Evolutionary conservation across 2,797 vertebrate species (phyloP).

Genomic region (Leucoraja ocellata): DNA sequence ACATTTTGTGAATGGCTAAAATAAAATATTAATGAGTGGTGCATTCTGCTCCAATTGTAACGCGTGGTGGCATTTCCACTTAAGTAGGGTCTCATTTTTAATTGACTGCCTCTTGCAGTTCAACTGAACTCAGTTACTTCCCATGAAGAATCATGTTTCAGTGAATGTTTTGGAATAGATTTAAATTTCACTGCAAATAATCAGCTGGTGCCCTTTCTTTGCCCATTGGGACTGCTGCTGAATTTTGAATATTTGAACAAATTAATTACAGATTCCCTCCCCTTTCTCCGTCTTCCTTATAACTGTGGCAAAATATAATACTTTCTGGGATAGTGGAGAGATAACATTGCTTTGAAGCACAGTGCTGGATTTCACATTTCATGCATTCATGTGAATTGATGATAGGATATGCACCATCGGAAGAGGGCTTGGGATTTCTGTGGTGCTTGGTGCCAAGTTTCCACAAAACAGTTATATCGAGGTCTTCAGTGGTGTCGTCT

Average conservation of each 20-base stretch:
- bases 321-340: not conserved
- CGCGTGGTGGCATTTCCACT: not conserved
- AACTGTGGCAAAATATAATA: not conserved
- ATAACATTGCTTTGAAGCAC: not conserved
- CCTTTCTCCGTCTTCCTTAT: not conserved
- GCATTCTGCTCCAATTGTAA: not conserved
- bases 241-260: constrained; percentile 11
- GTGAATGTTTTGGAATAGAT: not conserved
- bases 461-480: not conserved
- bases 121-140: constrained; percentile 6
- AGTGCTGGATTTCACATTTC: not conserved
- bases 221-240: not conserved
- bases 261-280: not conserved
- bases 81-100: not conserved
- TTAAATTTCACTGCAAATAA: not conserved
- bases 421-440: not conserved
- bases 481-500: not conserved
- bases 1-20: no score
- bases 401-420: not conserved
- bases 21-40: no score
- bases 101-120: not conserved
- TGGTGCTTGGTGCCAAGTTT: not conserved
- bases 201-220: not conserved
- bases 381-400: not conserved
- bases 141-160: not conserved